Conservation (phyloP, 2,113 vertebrate species). For the Lasiurus borealis region DNA sequence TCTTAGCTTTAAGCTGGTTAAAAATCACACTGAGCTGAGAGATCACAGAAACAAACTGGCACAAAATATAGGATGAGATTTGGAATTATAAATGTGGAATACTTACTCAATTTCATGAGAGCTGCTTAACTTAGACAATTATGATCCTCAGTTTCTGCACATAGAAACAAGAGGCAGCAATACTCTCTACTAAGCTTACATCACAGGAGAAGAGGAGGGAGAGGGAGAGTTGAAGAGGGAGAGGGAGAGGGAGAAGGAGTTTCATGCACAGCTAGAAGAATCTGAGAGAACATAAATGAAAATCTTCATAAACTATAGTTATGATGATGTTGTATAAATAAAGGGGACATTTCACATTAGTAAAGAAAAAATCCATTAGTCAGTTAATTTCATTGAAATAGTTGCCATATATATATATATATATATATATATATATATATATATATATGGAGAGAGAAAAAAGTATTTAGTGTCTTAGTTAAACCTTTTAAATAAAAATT, state of each 20-base stretch:
- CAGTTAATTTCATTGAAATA: neutral
- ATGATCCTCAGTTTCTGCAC: neutral
- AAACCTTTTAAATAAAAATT: neutral
- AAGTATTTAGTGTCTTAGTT: neutral
- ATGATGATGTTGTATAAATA: neutral
- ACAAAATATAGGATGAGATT: neutral
- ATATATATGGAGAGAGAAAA: neutral
- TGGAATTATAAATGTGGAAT: neutral
- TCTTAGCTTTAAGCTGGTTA: neutral
- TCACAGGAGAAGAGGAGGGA: neutral
- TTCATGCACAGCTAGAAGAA: neutral
- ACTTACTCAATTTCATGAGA: neutral
- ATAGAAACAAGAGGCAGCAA: neutral
- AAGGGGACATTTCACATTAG: neutral
- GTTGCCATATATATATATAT: neutral
- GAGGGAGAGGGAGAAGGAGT: no score
- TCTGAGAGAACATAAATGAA: neutral
- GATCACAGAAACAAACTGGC: neutral
- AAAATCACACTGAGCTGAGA: neutral
- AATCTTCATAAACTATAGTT: neutral
- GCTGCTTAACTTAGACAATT: neutral
- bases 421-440: neutral
- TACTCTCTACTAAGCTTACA: neutral
- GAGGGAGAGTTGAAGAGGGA: no score
- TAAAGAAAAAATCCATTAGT: neutral